Conservation (phyloP, 1,140 invertebrate species). For the Hyles vespertilio region DNA sequence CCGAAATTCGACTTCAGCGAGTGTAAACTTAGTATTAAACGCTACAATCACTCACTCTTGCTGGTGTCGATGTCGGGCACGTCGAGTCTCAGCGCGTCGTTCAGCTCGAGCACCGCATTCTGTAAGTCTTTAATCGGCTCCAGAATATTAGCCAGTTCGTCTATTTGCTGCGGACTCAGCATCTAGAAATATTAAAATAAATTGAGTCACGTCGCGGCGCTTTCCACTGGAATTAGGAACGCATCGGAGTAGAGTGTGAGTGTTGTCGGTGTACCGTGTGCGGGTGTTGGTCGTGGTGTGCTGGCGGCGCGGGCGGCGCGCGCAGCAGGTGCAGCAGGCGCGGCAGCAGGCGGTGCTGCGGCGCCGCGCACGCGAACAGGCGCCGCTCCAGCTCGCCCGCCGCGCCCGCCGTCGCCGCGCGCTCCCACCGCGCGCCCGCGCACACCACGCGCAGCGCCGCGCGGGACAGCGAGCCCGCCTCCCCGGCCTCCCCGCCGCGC, state of each 20-base stretch:
- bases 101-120: constrained; percentile 76
- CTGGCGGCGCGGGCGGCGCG: constrained; percentile 31
- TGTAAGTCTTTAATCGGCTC: constrained; percentile 77
- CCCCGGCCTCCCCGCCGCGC: constrained; percentile 5
- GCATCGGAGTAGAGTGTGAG: background rate
- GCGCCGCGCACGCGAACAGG: constrained; percentile 50
- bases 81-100: constrained; percentile 77
- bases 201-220: too few relatives aligned
- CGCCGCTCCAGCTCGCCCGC: constrained; percentile 49
- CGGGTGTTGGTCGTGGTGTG: background rate
- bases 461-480: constrained; percentile 36
- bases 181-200: constrained; percentile 44
- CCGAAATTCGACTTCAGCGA: background rate
- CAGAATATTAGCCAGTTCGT: constrained; percentile 72
- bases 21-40: background rate
- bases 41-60: constrained; percentile 40
- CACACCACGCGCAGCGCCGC: constrained; percentile 50
- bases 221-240: too few relatives aligned
- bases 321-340: constrained; percentile 54
- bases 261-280: background rate
- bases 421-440: constrained; percentile 59
- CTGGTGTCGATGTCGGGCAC: constrained; percentile 57
- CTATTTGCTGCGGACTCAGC: constrained; percentile 75
- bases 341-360: constrained; percentile 61
- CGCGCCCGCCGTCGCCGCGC: constrained; percentile 30